Base-by-base conservation (phyloP, 1,140 invertebrate genomes). In the Alviniconcha marisindica region DNA sequence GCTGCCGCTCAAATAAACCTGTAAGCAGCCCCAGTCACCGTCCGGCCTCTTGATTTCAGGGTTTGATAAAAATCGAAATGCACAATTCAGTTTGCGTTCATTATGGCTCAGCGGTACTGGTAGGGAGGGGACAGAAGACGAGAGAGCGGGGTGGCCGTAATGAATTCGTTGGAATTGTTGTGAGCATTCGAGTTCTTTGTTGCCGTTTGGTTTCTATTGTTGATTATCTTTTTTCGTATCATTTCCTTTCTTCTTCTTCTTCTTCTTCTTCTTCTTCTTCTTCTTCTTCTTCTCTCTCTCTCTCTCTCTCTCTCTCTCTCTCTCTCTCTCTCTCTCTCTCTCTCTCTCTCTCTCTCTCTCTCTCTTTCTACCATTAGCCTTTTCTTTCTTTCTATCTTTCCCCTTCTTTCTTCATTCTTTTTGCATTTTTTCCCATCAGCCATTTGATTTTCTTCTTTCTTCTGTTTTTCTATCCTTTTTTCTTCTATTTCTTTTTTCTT, bases 1-100 rank as follows among this genome's bases (percentile, higher is more conserved):
- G 74, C 40, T 18, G n/a, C 44, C 10, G 74, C 44, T 42, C 44
- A 54, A 77, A 77, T 77, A 77, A 77, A 77, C 51, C 36, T 77
- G 74, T 77, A 54, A 77, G 42, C 21, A 71, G 36, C 38, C 31
- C 44, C 44, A 60, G 21, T 60, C 54, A n/a, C 21, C 28, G 21
- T 60, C 54, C 54, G 54, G 54, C 21, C 54, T 24, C 54, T 60
- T 21, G 54, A 60, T 60, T 60, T 24, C 54, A 60, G 54, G 4
- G 21, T 60, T 14, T 18, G 54, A 10, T 60, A 0, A 24, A 5
- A 60, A 60, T 21, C 5, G 54, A 24, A 24, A 15, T 5, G 54
- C 14, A n/a, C 28, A 60, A 60, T 60, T 10, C 28, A 5, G 54
- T 60, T 60, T 60, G 12, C 54, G 54, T 60, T 60, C 54, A 60